Conservation (phyloP, 2,113 vertebrate species). For the Sinocyclocheilus anshuiensis region DNA sequence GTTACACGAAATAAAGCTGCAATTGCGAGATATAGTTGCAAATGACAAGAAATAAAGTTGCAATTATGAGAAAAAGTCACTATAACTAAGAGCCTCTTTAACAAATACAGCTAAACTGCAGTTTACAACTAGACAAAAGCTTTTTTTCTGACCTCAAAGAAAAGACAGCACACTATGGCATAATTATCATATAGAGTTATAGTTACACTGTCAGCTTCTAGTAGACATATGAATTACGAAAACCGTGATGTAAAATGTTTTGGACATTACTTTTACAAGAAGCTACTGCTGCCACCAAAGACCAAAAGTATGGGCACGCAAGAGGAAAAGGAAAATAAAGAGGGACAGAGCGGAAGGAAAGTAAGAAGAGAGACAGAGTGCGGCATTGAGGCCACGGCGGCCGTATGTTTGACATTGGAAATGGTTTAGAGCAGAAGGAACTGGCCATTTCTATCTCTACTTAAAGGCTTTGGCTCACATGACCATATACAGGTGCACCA, state of each 20-base stretch:
- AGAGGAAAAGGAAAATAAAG: slow-evolving; percentile 42
- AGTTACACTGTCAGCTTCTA: neutral
- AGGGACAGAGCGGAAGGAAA: slow-evolving; percentile 61
- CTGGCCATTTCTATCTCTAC: slow-evolving; percentile 65
- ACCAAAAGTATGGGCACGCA: slow-evolving; percentile 68
- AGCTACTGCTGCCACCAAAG: slow-evolving; percentile 63
- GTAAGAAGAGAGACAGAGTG: slow-evolving; percentile 53
- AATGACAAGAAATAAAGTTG: neutral
- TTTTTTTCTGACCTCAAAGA: neutral
- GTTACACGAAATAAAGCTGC: too few species aligned
- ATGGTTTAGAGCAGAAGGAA: slow-evolving; percentile 69
- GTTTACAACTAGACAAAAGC: slow-evolving; percentile 11
- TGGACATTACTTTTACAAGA: slow-evolving; percentile 3
- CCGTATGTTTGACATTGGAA: slow-evolving; percentile 82
- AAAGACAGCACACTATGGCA: neutral
- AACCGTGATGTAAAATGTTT: slow-evolving; percentile 1
- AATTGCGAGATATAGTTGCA: neutral
- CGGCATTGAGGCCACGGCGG: slow-evolving; percentile 70
- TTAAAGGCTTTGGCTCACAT: slow-evolving; percentile 60
- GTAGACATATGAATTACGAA: neutral
- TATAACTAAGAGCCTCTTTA: neutral
- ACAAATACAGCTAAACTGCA: slow-evolving; percentile 7
- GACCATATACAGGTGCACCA: slow-evolving; percentile 59
- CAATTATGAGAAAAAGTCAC: neutral
- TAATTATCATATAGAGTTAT: neutral